Conservation (phyloP, 2,113 vertebrate species). For the Pteruthius melanotis region DNA sequence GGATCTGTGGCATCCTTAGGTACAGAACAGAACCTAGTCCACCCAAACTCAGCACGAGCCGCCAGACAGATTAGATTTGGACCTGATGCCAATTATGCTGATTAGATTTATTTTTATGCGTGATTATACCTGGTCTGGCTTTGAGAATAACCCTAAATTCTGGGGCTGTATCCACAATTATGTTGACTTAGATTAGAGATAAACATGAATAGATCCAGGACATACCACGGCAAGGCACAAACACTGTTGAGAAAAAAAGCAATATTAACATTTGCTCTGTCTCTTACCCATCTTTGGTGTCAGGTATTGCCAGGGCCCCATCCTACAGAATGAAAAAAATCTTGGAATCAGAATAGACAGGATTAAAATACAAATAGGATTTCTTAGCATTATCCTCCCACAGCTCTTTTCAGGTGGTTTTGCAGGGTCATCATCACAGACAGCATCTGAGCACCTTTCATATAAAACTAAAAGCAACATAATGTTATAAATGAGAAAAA, state of each 20-base stretch:
- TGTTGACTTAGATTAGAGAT: background rate
- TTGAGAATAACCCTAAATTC: background rate
- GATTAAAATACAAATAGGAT: background rate
- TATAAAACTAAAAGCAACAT: background rate
- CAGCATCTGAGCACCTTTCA: background rate
- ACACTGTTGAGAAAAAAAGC: background rate
- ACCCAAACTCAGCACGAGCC: accelerated
- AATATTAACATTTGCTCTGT: background rate
- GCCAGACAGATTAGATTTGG: background rate
- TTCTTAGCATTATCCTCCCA: background rate
- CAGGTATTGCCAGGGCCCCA: background rate
- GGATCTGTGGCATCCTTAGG: background rate
- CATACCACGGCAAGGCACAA: background rate
- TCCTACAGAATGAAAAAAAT: background rate
- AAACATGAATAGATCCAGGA: background rate
- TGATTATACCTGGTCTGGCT: background rate
- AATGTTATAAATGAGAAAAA: background rate
- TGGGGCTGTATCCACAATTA: background rate
- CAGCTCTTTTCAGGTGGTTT: background rate
- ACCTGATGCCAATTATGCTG: background rate
- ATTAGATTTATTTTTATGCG: background rate
- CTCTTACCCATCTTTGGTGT: background rate
- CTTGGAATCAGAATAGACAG: background rate
- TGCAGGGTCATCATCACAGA: background rate
- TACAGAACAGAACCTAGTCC: background rate